Evolutionary conservation across 2,888 invertebrate genomes (phyloP).

Genomic region (Drosophila melanosoma): DNA sequence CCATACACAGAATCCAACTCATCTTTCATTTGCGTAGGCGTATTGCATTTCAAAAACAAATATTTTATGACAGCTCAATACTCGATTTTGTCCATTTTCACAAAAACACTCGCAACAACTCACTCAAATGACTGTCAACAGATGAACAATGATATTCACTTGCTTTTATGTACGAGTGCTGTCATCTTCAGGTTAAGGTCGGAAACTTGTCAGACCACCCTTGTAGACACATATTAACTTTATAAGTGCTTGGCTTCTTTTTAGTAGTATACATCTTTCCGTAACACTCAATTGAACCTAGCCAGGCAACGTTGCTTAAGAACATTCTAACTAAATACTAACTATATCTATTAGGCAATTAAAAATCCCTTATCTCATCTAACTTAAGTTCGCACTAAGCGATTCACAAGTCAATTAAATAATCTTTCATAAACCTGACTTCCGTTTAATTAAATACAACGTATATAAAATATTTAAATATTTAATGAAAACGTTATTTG

Average conservation of each 20-base stretch:
- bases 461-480: background rate
- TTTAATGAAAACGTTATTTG: background rate
- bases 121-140: too few relatives aligned
- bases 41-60: too few relatives aligned
- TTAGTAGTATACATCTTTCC: background rate
- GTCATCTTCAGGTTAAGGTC: too few relatives aligned
- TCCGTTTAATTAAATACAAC: slow-evolving; percentile 23
- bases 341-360: background rate
- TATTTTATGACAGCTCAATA: too few relatives aligned
- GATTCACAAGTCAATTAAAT: background rate
- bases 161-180: too few relatives aligned
- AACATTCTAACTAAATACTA: background rate
- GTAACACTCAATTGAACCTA: background rate
- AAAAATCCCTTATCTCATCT: background rate
- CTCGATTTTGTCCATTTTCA: too few relatives aligned
- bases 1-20: too few relatives aligned
- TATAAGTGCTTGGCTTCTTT: background rate
- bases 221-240: background rate
- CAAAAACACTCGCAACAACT: too few relatives aligned
- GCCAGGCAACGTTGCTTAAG: background rate
- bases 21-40: too few relatives aligned
- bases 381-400: background rate
- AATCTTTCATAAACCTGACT: slow-evolving; percentile 15
- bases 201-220: too few relatives aligned
- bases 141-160: too few relatives aligned